phyloP scores from a whole-genome alignment of 2,797 vertebrate genomes.

The Chelmon rostratus region DNA sequence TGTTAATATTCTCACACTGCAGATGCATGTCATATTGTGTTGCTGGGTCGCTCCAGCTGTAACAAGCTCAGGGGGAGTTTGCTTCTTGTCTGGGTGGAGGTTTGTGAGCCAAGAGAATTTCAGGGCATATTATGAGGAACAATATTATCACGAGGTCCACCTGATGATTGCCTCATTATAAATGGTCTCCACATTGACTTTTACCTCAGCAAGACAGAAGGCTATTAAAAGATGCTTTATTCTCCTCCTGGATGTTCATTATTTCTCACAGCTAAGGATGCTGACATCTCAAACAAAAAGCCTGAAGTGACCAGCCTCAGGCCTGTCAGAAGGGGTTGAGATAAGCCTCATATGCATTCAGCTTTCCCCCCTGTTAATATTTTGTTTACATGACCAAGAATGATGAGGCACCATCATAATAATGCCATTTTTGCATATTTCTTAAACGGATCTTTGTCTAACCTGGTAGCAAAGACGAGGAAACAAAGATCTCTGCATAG shows the following conservation, averaged over 20 bases:
- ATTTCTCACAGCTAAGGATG: constrained; percentile 76
- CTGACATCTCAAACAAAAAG: constrained; percentile 75
- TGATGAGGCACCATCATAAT: constrained; percentile 21
- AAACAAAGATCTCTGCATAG: constrained; percentile 28
- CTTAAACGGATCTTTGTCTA: constrained; percentile 33
- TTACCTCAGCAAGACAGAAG: constrained; percentile 70
- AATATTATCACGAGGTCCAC: constrained; percentile 72
- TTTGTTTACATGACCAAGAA: constrained; percentile 35
- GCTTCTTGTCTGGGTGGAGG: constrained; percentile 41
- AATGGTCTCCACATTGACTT: constrained; percentile 71
- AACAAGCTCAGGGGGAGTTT: constrained; percentile 46
- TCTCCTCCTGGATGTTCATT: constrained; percentile 78
- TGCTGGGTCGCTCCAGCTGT: constrained; percentile 14
- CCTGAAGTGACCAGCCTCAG: constrained; percentile 69
- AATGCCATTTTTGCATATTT: constrained; percentile 14
- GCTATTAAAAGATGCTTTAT: constrained; percentile 80
- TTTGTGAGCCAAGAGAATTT: constrained; percentile 52
- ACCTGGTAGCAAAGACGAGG: constrained; percentile 2
- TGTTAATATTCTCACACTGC: constrained; percentile 42
- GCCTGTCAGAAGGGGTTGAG: constrained; percentile 56
- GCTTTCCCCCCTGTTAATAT: constrained; percentile 11
- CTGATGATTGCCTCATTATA: constrained; percentile 81
- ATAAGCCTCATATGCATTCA: constrained; percentile 51
- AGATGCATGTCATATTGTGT: constrained; percentile 24
- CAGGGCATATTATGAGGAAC: constrained; percentile 64